Evolutionary conservation across 2,113 vertebrate genomes (phyloP), one percentile per base, ranked within the genome.

Genomic region (Hiodon tergisus): DNA sequence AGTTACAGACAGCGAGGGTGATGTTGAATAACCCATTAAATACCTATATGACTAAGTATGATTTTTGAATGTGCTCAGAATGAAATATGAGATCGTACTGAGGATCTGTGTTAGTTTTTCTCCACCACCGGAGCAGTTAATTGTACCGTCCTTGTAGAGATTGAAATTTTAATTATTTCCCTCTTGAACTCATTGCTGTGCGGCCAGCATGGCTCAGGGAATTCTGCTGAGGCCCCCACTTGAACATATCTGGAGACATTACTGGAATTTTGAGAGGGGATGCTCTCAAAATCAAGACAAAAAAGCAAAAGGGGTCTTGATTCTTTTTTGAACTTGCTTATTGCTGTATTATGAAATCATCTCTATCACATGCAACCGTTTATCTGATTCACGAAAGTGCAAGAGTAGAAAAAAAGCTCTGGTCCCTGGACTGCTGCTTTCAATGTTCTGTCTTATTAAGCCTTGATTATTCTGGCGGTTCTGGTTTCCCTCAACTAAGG

Each of bases 401-500:
- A 31, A 31, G 50, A 63, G 57, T 55, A 71, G 72, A 78, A 78
- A 85, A 82, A 79, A 75, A 73, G 81, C 86, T 86, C 78, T 74
- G 78, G 80, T 82, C 81, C 74, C 77, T 78, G 53, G 81, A 82
- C 82, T 86, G 82, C 88, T 91, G 89, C 85, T 90, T 91, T 87
- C 87, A 91, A 89, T 91, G 89, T 81, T 83, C 82, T 76, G 81
- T 88, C 87, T 83, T 92, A 89, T 91, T 92, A 91, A 84, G 77
- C 83, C 78, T 85, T 88, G 87, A 91, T 92, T 91, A 91, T 88
- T 86, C 81, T 79, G 82, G 81, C 77, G 86, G 58, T 82, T 86
- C 89, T 91, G 89, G 88, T 85, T 91, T 91, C 81, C 87, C 85
- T 92, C 90, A 91, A 78, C 86, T 77, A 84, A 77, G 67, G 82